These are phyloP conservation scores for Siniperca chuatsi DNA, from an alignment of 2,113 vertebrate species.

Conservation along the genomic window DNA sequence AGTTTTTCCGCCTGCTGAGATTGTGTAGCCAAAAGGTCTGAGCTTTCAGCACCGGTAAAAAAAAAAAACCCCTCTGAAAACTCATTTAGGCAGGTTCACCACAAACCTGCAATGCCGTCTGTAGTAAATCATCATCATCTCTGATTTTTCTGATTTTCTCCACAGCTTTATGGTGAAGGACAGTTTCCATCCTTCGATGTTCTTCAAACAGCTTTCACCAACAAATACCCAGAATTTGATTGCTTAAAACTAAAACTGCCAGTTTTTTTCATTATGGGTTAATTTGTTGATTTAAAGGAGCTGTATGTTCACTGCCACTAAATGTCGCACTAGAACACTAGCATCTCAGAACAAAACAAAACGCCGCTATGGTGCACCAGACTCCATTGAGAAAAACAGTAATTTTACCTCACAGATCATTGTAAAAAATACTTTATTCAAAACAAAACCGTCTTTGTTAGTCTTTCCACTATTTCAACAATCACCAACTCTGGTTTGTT, in stretches of 20 bases:
- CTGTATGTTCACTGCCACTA: no score
- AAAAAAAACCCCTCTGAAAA: not conserved
- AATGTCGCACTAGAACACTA: no score
- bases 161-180: not conserved
- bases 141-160: not conserved
- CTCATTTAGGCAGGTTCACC: not conserved
- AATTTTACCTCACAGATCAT: no score
- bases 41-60: not conserved
- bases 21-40: not conserved
- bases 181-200: not conserved
- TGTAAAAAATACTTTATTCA: no score
- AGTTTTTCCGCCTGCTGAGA: conserved; percentile 44
- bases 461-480: no score
- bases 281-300: no score
- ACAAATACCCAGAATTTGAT: not conserved
- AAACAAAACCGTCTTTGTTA: no score
- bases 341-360: no score
- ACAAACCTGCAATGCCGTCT: not conserved
- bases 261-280: no score
- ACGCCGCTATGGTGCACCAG: no score
- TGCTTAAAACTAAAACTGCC: not conserved
- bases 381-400: no score
- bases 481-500: no score
- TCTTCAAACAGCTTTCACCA: not conserved
- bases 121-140: not conserved